These are phyloP conservation scores for Melanotaenia pygmaea DNA, from an alignment of 2,797 vertebrate genomes.

Conservation along the genomic window DNA sequence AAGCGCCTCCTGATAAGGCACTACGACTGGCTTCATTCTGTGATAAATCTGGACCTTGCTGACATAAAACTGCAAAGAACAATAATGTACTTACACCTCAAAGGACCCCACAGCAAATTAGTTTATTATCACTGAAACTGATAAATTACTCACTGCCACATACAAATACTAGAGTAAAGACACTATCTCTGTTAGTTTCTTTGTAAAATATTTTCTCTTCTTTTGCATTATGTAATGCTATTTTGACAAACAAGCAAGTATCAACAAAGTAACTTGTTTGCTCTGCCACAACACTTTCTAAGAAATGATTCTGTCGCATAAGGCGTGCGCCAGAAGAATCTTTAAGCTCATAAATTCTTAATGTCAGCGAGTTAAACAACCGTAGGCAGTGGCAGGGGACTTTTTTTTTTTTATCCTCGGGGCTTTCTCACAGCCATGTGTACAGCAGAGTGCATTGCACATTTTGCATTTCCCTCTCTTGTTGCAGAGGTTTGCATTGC, in stretches of 20 bases:
- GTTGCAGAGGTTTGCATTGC: slow-evolving; percentile 23
- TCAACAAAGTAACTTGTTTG: slow-evolving; percentile 67
- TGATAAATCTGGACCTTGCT: background rate
- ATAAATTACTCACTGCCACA: background rate
- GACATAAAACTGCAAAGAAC: background rate
- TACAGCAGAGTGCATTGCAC: slow-evolving; percentile 45
- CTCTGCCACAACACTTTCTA: slow-evolving; percentile 50
- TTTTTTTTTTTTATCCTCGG: slow-evolving; percentile 39
- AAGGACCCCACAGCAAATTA: background rate
- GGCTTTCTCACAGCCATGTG: slow-evolving; percentile 66
- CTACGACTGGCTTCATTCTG: background rate
- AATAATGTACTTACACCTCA: background rate
- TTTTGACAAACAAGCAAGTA: slow-evolving; percentile 54
- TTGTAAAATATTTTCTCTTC: slow-evolving; percentile 16
- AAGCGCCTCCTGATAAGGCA: background rate
- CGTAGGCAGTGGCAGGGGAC: slow-evolving; percentile 59
- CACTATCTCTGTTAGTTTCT: background rate
- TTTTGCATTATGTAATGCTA: slow-evolving; percentile 33
- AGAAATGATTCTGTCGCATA: slow-evolving; percentile 47
- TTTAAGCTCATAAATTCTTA: slow-evolving; percentile 75
- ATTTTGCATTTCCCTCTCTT: slow-evolving; percentile 38
- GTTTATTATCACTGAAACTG: background rate
- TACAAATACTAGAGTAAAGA: background rate
- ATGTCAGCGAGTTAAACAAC: slow-evolving; percentile 74
- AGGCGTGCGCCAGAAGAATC: slow-evolving; percentile 48